Evolutionary conservation across 2,113 vertebrate genomes (phyloP).

Genomic region (Hemichromis elongatus): DNA sequence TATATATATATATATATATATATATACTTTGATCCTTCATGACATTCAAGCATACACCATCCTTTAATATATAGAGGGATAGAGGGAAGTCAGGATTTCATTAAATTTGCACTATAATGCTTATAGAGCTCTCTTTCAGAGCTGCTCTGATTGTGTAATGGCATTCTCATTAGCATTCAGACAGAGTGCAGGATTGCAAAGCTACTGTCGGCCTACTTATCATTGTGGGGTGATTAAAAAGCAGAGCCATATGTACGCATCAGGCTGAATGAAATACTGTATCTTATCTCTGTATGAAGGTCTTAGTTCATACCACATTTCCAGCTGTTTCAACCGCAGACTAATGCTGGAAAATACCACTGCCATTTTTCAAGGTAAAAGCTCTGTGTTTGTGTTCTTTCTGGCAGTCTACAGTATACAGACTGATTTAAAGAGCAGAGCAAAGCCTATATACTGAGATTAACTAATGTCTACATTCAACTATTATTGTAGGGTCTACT

Average conservation of each 20-base stretch:
- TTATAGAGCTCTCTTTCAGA: constrained; percentile 1
- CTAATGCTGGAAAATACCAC: background rate
- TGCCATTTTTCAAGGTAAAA: constrained; percentile 30
- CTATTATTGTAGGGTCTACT: background rate
- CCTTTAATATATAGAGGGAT: background rate
- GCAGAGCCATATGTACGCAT: constrained; percentile 32
- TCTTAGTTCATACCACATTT: constrained; percentile 31
- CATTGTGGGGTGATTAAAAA: constrained; percentile 35
- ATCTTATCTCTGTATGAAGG: constrained; percentile 38
- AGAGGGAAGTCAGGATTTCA: constrained; percentile 43
- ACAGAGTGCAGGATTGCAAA: constrained; percentile 32
- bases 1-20: too few relatives aligned
- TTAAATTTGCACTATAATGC: constrained; percentile 21
- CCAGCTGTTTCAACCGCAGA: constrained; percentile 20
- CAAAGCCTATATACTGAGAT: background rate
- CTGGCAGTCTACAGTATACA: background rate
- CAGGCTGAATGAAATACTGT: constrained; percentile 34
- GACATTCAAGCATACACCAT: constrained; percentile 24
- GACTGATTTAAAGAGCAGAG: background rate
- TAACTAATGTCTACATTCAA: background rate
- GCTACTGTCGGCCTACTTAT: constrained; percentile 61
- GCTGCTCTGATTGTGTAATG: background rate
- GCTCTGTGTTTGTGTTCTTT: background rate
- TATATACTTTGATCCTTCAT: too few relatives aligned
- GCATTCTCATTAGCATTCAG: constrained; percentile 62